Conservation (phyloP, 2,113 vertebrate species). For the Xenopus borealis region DNA sequence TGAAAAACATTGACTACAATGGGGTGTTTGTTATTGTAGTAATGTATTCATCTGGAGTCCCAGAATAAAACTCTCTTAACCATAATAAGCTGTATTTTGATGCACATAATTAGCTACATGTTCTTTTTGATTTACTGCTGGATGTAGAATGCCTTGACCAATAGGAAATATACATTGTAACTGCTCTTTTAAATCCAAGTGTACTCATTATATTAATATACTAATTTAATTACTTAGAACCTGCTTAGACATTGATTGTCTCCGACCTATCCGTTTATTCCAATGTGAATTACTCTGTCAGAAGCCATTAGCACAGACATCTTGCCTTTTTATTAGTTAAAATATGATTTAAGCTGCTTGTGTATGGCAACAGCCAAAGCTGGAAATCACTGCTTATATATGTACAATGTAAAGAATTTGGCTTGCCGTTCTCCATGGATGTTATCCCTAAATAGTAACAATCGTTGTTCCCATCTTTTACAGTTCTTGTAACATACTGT, state of each 20-base stretch:
- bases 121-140: not conserved
- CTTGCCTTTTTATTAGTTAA: too few relatives aligned
- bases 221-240: constrained; percentile 13
- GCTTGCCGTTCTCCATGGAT: too few relatives aligned
- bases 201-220: constrained; percentile 13
- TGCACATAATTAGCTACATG: constrained; percentile 25
- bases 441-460: too few relatives aligned
- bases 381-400: too few relatives aligned
- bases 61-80: not conserved
- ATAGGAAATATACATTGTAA: constrained; percentile 14
- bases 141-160: constrained; percentile 17
- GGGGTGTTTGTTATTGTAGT: too few relatives aligned
- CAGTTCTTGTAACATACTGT: too few relatives aligned
- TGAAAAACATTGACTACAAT: too few relatives aligned
- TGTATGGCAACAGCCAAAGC: too few relatives aligned
- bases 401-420: too few relatives aligned
- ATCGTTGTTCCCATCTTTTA: too few relatives aligned
- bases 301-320: not conserved
- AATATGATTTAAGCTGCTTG: too few relatives aligned
- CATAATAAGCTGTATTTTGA: constrained; percentile 8
- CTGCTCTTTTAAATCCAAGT: constrained; percentile 2
- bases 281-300: constrained; percentile 14
- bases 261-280: constrained; percentile 1
- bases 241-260: constrained; percentile 25
- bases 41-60: too few relatives aligned